Base-by-base conservation (phyloP, 1,140 invertebrate genomes). In the Drosophila pseudoobscura region DNA sequence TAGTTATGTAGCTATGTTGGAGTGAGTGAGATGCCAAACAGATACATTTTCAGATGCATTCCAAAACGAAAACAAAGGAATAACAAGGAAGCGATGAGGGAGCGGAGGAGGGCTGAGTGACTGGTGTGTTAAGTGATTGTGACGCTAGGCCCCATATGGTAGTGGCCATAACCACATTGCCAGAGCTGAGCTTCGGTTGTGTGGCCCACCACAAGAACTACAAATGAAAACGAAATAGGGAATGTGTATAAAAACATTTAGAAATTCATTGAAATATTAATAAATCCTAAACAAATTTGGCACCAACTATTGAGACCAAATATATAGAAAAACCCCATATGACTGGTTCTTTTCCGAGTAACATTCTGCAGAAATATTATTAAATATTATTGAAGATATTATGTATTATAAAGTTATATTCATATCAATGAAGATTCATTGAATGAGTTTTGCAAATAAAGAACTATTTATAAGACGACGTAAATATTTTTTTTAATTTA, bases 51-150 rank as follows among this genome's bases (percentile, higher is more conserved):
- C 20, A 45, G 20, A 31, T 71, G 49, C 49, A 71, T 47, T 17
- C 11, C 8, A 1, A 9, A 20, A 22, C 20, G 20, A 49, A 15
- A 9, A 22, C 9, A 31, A 9, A 39, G 22, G 15, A 29, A 39
- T 35, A 35, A 11, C 49, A 50, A 53, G 11, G 11, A 13, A 39
- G 35, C 6, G 31, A 53, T 6, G 22, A 39, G 8, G 41, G 13
- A 43, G 13, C 31, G 29, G 17, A 17, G 22, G 39, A 17, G 26
- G 6, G 2, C 24, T 53, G 41, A 53, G 15, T 71, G 69, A 68
- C 57, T 76, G 41, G 57, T 51, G 46, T 47, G 63, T 50, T 62
- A 69, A 62, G 54, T 63, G 70, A 74, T 59, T 74, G 41, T 63
- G 74, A 63, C 63, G 55, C 35, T 13, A 13, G 58, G 52, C 24